A percentile compares a stretch with the other conserved stretches of the same genome.
phyloP scores from a whole-genome alignment of 2,888 invertebrate genomes.

The Ennomos quercinarius region DNA sequence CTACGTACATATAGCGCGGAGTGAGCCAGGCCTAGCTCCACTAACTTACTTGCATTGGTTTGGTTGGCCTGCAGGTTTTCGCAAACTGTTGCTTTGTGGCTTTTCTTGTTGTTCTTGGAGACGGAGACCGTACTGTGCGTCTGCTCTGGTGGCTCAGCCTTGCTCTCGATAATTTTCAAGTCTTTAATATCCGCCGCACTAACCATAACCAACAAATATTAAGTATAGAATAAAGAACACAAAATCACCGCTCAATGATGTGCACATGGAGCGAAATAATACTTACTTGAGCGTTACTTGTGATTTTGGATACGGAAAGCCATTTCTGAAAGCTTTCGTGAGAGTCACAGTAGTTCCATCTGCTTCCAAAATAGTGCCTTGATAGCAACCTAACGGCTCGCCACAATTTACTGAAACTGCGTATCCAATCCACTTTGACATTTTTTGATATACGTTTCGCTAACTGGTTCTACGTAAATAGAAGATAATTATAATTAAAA shows the following conservation, averaged over 20 bases:
- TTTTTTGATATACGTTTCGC: slow-evolving; percentile 51
- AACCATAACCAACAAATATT: slow-evolving; percentile 26
- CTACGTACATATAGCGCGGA: no score
- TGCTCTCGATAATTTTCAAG: slow-evolving; percentile 90
- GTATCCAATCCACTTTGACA: slow-evolving; percentile 90
- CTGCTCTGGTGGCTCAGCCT: slow-evolving; percentile 68
- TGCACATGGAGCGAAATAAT: background rate
- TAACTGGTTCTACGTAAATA: background rate
- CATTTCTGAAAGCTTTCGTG: slow-evolving; percentile 93
- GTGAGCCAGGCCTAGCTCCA: no score
- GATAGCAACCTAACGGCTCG: slow-evolving; percentile 91
- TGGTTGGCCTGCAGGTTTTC: slow-evolving; percentile 73
- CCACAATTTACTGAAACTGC: slow-evolving; percentile 94
- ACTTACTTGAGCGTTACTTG: slow-evolving; percentile 81
- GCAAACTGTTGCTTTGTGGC: slow-evolving; percentile 69
- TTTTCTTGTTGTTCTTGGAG: slow-evolving; percentile 67
- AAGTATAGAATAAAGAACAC: no score
- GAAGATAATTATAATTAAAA: slow-evolving; percentile 10
- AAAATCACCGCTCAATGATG: no score
- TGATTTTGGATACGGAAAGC: slow-evolving; percentile 83
- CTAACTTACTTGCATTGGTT: slow-evolving; percentile 46
- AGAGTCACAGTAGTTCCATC: slow-evolving; percentile 90
- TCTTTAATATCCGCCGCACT: slow-evolving; percentile 91
- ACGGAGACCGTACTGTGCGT: slow-evolving; percentile 75
- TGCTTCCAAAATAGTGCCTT: slow-evolving; percentile 90